Base-by-base conservation (phyloP, 1,140 invertebrate genomes). In the Neuroterus valhalla region DNA sequence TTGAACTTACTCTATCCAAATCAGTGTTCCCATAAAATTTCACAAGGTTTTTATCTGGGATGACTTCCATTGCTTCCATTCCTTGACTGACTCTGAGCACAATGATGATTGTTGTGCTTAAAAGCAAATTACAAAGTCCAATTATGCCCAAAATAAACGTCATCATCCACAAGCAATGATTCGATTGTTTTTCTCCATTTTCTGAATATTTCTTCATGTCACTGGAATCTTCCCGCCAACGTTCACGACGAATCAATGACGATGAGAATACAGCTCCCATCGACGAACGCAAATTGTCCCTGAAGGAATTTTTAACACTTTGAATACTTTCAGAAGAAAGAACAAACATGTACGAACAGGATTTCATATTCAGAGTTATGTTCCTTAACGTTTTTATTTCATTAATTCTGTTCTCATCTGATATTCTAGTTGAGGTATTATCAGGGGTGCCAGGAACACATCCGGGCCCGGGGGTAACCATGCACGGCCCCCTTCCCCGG, bases 1-100 rank as follows among this genome's bases (percentile, higher is more conserved):
- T n/a, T 12, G 71, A 72, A 72, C 73, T 78, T 75, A 94, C 88
- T 66, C 86, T 90, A 76, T 95, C 95, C 72, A 98, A 90, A 84
- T 97, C 95, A 0, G 94, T 93, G 44, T 92, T 90, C 1, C 96
- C 96, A 74, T 94, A 95, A 84, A 98, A 96, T 86, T 97, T 97
- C 0, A 96, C 90, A 0, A 95, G 88, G 78, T 93, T 92, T 71
- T 94, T 92, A 66, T 94, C 93, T 0, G 95, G 94, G 43, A 97
- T 92, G 71, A 97, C 91, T 88, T 98, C 96, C 80, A 98, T 92
- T 72, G 94, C 94, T 84, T 96, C 94, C 92, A 98, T 95, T 48
- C 95, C 93, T 69, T 87, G 88, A 50, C 83, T 88, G 6, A 90
- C 86, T 69, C 89, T 77, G 2, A 90, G 74, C 5, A 90, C 88